Evolutionary conservation across 1,140 invertebrate species (phyloP), one percentile per base, ranked within the genome.

Genomic region (Trinorchestia longiramus): DNA sequence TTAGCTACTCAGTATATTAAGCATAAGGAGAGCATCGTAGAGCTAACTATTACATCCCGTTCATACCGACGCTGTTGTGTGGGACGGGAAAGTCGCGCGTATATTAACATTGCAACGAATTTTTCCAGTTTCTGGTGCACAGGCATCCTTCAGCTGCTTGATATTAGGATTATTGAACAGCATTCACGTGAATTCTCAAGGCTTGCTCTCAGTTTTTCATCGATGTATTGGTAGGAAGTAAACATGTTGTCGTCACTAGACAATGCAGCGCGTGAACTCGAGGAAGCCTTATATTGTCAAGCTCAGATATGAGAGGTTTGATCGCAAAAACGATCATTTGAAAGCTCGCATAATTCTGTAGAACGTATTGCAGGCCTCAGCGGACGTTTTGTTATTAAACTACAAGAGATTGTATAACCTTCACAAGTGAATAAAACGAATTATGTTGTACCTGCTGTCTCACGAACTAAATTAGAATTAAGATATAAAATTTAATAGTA

Each of bases 171-270:
- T 77, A 77, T 77, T 77, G 62, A 77, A 36, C 62, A 77, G 62
- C 62, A 77, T 77, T 77, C 62, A 23, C 28, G 11, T 36, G 62
- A 23, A 77, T 77, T 77, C 62, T 77, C 15, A 77, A 77, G 28
- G 62, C 62, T 77, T 28, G 62, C 28, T 77, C 36, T 77, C 95
- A 19, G 28, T 45, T 94, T 94, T 94, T 94, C 45, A 94, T 94
- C 92, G 92, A 94, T 45, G 40, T 44, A 0, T 36, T 94, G 8
- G 88, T 8, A 44, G 6, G 95, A 88, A 15, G 36, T 40, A 94
- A 94, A 94, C 92, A 94, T 94, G 92, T 94, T 94, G 92, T 94
- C 92, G 92, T 94, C 92, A 0, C 43, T 4, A n/a, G 92, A 94
- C 92, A 94, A 94, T 94, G 44, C 6, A 8, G 44, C 8, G 88